Base-by-base conservation (phyloP, 2,888 invertebrate species). In the Euproctis similis region DNA sequence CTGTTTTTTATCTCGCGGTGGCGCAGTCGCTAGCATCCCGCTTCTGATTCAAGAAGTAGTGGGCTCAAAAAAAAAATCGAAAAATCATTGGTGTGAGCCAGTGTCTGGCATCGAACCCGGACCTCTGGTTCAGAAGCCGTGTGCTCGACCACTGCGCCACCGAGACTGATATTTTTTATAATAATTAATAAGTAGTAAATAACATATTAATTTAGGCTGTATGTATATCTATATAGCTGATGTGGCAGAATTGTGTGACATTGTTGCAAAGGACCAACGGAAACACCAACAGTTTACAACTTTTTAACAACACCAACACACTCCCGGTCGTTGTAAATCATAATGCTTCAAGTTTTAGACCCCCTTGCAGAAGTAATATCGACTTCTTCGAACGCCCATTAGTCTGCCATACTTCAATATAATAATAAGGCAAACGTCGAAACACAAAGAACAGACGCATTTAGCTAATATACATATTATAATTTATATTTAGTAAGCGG, bases 301-400 rank as follows among this genome's bases (percentile, higher is more conserved):
- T 80, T 84, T 84, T 82, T 82, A 82, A 81, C 73, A 71, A 62
- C 73, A 38, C 59, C 53, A n/a, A n/a, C n/a, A n/a, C n/a, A n/a
- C n/a, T 60, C 57, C 59, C 70, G 68, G 66, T 58, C 66, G 77
- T 72, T 66, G 76, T 84, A 84, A 82, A 84, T 84, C 82, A 82
- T 59, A 47, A 60, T 60, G 63, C 69, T 70, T 71, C n/a, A n/a
- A 71, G 74, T 71, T 71, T n/a, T 70, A 71, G 73, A 71, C 71
- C 74, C 69, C 74, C 71, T 77, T 77, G 14, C 76, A 74, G 71
- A 78, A 80, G 78, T 78, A 78, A 80, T 74, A 76, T 75, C 69
- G 73, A 72, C 74, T 84, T 84, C 82, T 77, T 76, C 80, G 82
- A 84, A 84, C 68, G 65, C 68, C 46, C 81, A 82, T 84, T 81